Base-by-base conservation (phyloP, 2,797 vertebrate genomes). In the Lepidocolaptes lacrymiger region DNA sequence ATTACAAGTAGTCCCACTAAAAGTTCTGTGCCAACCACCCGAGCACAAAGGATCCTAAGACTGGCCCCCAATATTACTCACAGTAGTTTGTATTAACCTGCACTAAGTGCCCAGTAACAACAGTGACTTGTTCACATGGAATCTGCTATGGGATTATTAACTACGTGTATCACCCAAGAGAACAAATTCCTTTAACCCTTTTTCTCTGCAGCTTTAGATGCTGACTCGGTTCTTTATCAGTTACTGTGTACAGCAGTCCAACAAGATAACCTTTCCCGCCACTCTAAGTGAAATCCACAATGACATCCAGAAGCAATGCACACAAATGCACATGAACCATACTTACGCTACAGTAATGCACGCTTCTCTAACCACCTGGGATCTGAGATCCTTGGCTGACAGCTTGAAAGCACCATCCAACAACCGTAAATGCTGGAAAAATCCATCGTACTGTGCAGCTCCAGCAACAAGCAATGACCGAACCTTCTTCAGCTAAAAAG, bases 261-360 rank as follows among this genome's bases (percentile, higher is more conserved):
- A 34, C 23, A 76, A 37, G 28, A 54, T 3, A 43, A 34, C 6
- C n/a, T n/a, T 75, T 28, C 58, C 77, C 52, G 43, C n/a, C 18
- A 30, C 28, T 59, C 24, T 1, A 61, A 76, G 27, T 32, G 58
- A 48, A 28, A 37, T 7, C 30, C 37, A 55, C 12, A 21, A 13
- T 3, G 16, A 12, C 14, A 23, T 0, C 37, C 9, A 79, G 26
- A 7, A 76, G 26, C 62, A 44, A 21, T 3, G 8, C 3, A 41
- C 23, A 39, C 21, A 3, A n/a, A 72, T 1, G 10, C 55, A 49
- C 7, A 14, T 0, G 4, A 58, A 3, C 2, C 3, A 55, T 91
- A 99, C 99, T 99, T 97, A 99, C 99, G 98, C 99, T 93, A 99
- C 99, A 92, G 99, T 99, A 95, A 99, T 98, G 98, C 99, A 99